Evolutionary conservation across 2,797 vertebrate species (phyloP).

Genomic region (Cichlasoma orientale): DNA sequence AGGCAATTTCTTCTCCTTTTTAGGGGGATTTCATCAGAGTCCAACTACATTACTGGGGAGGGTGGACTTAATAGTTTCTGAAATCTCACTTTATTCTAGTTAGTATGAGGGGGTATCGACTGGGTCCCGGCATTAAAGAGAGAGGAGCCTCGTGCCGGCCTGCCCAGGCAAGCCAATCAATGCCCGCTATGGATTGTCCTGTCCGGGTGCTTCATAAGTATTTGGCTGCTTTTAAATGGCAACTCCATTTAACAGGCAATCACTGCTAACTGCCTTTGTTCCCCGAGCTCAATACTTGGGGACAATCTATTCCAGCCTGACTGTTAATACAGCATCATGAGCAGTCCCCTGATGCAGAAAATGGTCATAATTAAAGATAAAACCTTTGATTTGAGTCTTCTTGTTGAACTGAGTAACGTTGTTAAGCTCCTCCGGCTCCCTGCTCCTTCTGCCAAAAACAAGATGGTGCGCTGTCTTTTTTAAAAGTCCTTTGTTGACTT

Average conservation of each 20-base stretch:
- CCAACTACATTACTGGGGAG: slow-evolving; percentile 82
- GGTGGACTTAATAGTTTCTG: slow-evolving; percentile 82
- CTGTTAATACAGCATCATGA: slow-evolving; percentile 80
- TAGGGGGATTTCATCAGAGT: slow-evolving; percentile 83
- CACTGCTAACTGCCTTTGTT: slow-evolving; percentile 86
- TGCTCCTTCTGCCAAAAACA: slow-evolving; percentile 9
- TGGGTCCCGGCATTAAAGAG: slow-evolving; percentile 78
- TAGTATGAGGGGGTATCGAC: slow-evolving; percentile 79
- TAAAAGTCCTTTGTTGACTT: slow-evolving; percentile 69
- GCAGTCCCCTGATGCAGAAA: slow-evolving; percentile 74
- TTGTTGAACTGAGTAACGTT: slow-evolving; percentile 61
- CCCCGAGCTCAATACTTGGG: slow-evolving; percentile 75
- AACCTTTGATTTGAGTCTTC: slow-evolving; percentile 74
- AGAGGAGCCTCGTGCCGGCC: slow-evolving; percentile 66
- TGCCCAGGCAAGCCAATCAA: slow-evolving; percentile 80
- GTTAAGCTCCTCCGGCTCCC: slow-evolving; percentile 32
- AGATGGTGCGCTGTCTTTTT: slow-evolving; percentile 37
- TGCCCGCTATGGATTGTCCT: slow-evolving; percentile 82
- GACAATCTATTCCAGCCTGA: slow-evolving; percentile 78
- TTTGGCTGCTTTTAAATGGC: slow-evolving; percentile 85
- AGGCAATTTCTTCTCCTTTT: slow-evolving; percentile 83
- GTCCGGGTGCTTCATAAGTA: slow-evolving; percentile 84
- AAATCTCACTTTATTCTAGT: slow-evolving; percentile 83
- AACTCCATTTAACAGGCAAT: slow-evolving; percentile 87
- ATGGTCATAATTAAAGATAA: slow-evolving; percentile 81